Percentiles rank a stretch among this genome's conserved stretches.
phyloP scores from a whole-genome alignment of 1,140 invertebrate species.

The Chrysomallon squamiferum region DNA sequence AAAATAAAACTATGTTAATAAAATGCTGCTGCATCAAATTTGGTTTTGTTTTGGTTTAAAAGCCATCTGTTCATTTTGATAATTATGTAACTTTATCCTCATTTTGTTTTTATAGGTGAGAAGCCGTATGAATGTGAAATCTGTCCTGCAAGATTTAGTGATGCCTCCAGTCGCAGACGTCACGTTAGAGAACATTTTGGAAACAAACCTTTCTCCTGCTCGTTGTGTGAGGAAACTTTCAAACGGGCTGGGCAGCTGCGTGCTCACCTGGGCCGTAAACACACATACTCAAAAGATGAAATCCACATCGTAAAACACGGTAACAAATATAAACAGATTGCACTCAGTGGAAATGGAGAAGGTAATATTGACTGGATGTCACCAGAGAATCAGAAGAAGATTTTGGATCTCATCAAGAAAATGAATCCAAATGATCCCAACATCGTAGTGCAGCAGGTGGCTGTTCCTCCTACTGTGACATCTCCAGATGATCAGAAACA shows the following conservation, averaged over 20 bases:
- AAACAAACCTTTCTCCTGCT: constrained; percentile 57
- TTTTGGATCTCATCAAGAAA: constrained; percentile 32
- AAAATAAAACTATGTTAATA: background rate
- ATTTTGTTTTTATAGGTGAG: constrained; percentile 70
- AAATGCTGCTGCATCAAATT: background rate
- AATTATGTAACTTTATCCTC: no score
- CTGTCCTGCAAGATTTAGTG: constrained; percentile 72
- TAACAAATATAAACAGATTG: background rate
- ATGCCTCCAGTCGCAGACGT: constrained; percentile 46
- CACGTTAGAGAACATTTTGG: constrained; percentile 65
- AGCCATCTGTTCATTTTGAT: background rate
- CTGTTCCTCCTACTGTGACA: background rate
- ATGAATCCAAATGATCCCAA: constrained; percentile 21
- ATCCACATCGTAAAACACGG: background rate
- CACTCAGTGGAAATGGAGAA: background rate
- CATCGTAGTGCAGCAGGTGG: constrained; percentile 14
- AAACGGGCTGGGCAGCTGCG: constrained; percentile 43
- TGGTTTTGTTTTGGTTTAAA: background rate
- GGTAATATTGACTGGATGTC: background rate
- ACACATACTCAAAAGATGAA: constrained; percentile 22
- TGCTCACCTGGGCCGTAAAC: constrained; percentile 34
- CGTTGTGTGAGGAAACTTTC: constrained; percentile 50
- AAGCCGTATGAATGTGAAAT: constrained; percentile 97
- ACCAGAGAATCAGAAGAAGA: constrained; percentile 23
- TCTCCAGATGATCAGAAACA: constrained; percentile 12